A percentile compares a stretch with the other conserved stretches of the same genome.
These are phyloP conservation scores for Allygus modestus DNA, from an alignment of 2,888 invertebrate genomes.

Conservation along the genomic window DNA sequence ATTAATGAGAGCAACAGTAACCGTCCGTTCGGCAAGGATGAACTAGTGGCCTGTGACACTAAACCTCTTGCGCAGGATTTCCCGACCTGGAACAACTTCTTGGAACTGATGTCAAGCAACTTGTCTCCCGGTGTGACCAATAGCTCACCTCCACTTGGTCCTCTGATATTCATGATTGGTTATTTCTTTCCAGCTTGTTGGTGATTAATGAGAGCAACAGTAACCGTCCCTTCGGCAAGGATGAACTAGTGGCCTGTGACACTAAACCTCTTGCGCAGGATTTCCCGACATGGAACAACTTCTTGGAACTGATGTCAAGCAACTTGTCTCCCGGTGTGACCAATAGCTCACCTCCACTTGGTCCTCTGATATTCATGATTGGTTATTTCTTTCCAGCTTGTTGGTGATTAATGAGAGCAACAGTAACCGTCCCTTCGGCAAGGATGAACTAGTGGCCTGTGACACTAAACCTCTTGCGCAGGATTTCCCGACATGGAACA, in stretches of 20 bases:
- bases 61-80: background rate
- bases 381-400: background rate
- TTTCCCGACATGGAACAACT: slow-evolving; percentile 15
- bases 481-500: slow-evolving; percentile 4
- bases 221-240: background rate
- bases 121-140: background rate
- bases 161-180: too few species aligned
- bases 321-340: background rate
- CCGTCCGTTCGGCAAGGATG: background rate
- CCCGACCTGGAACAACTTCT: slow-evolving; percentile 9
- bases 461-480: background rate
- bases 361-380: too few species aligned
- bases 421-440: background rate
- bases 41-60: background rate
- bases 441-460: background rate
- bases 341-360: too few species aligned
- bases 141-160: too few species aligned
- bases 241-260: background rate
- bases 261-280: background rate
- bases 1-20: background rate
- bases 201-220: background rate
- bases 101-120: background rate
- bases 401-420: background rate
- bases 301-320: slow-evolving; percentile 1
- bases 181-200: background rate